Conservation (phyloP, 1,140 invertebrate genomes). For the Drosophila gunungcola region DNA sequence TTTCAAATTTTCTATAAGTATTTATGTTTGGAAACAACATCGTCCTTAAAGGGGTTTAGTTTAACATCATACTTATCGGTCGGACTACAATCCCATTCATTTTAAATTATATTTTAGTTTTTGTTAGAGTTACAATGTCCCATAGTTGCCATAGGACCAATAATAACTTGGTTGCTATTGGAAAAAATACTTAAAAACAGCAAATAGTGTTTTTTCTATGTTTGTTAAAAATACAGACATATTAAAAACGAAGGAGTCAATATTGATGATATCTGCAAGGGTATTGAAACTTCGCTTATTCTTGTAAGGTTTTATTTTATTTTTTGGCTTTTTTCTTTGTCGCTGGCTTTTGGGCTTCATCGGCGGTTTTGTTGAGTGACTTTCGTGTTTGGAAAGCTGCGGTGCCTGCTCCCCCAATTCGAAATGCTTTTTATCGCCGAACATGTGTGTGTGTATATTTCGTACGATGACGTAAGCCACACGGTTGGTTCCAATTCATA, state of each 20-base stretch:
- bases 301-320: slow-evolving; percentile 29
- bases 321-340: slow-evolving; percentile 42
- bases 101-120: background rate
- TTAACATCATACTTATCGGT: too few species aligned
- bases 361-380: slow-evolving; percentile 67
- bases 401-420: slow-evolving; percentile 62
- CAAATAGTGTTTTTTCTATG: too few species aligned
- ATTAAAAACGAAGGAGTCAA: too few species aligned
- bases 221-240: too few species aligned
- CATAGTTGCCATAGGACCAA: background rate
- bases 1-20: too few species aligned
- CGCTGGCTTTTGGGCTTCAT: slow-evolving; percentile 48
- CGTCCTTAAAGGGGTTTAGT: too few species aligned
- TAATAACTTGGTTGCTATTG: background rate
- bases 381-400: slow-evolving; percentile 71
- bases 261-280: background rate
- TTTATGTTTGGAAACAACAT: background rate
- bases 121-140: background rate
- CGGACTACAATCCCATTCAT: too few species aligned
- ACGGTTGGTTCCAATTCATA: slow-evolving; percentile 73
- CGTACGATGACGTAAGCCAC: slow-evolving; percentile 75
- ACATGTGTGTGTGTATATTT: slow-evolving; percentile 35
- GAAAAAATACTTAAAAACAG: too few species aligned
- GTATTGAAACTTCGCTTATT: slow-evolving; percentile 5
- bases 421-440: slow-evolving; percentile 73